Base-by-base conservation (phyloP, 2,113 vertebrate species). In the Lycocorax pyrrhopterus region DNA sequence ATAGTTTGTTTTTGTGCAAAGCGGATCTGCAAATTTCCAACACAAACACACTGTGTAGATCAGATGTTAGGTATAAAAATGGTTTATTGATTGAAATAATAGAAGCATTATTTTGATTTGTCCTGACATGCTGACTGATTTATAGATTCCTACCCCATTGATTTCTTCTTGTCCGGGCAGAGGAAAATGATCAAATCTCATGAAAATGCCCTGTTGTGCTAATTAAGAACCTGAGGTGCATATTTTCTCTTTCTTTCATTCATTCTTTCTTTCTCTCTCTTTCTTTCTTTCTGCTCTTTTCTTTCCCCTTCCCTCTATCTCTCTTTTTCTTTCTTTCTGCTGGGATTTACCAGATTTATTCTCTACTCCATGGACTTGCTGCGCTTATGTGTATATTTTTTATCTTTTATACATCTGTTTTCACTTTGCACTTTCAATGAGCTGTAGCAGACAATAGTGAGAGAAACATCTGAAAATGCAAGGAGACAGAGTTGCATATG, bases 81-180 rank as follows among this genome's bases (percentile, higher is more conserved):
- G 97, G 96, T 97, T 96, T 97, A 98, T 98, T 97, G 97, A 98
- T 98, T 97, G 98, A 97, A 98, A 98, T 98, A 98, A 98, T 98
- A 98, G 98, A 98, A 98, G 97, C 98, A 98, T 98, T 98, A 98
- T 98, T 98, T 98, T 98, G 97, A 98, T 98, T 98, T 98, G 97
- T 97, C 97, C 97, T 98, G 98, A 98, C 98, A 97, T 93, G 96
- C 96, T 97, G 96, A 97, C 95, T 98, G 98, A 98, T 98, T 98
- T 98, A 98, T 98, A 97, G 97, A 98, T 98, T 95, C 92, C 86
- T 97, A 68, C 93, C 35, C n/a, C 97, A 98, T 97, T 98, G 98
- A 98, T 98, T 98, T 97, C 96, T 95, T 96, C 96, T 96, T 97
- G 91, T 95, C 96, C 96, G 77, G 89, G 96, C 97, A 97, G 93